A percentile compares a stretch with the other conserved stretches of the same genome.
Evolutionary conservation across 2,888 invertebrate genomes (phyloP).

Genomic region (Heliothis peltigera): DNA sequence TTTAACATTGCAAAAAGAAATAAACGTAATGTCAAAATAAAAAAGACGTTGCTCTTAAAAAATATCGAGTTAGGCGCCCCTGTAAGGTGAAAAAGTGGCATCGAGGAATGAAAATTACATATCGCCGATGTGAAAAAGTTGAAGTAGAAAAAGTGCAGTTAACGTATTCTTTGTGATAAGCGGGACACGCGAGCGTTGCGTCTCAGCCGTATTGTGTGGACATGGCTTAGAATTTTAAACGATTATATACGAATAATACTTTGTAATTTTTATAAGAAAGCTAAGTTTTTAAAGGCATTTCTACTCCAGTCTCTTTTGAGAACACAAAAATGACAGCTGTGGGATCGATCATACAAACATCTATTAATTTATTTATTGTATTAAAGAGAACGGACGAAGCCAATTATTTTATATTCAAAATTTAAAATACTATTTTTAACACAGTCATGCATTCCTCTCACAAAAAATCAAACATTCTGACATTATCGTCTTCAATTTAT

Average conservation of each 20-base stretch:
- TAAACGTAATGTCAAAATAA: conserved; percentile 61
- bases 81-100: conserved; percentile 78
- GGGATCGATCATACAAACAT: too few species aligned
- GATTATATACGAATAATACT: not conserved
- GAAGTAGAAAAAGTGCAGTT: conserved; percentile 70
- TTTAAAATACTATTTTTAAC: too few species aligned
- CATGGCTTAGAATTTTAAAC: conserved; percentile 13
- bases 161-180: conserved; percentile 60
- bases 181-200: conserved; percentile 56
- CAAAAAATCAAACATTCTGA: too few species aligned
- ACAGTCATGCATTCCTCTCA: too few species aligned
- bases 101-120: conserved; percentile 81
- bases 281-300: not conserved
- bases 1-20: conserved; percentile 62
- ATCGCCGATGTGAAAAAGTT: conserved; percentile 78
- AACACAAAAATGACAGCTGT: too few species aligned
- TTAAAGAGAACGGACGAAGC: too few species aligned
- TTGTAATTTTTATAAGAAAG: not conserved
- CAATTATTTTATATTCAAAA: too few species aligned
- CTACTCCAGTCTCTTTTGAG: too few species aligned
- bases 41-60: conserved; percentile 63
- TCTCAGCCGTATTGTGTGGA: conserved; percentile 53
- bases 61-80: conserved; percentile 74
- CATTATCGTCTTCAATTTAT: too few species aligned
- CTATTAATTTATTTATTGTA: too few species aligned